Conservation (phyloP, 53 echinoderm and acorn worm genomes). For the Antedon mediterranea region DNA sequence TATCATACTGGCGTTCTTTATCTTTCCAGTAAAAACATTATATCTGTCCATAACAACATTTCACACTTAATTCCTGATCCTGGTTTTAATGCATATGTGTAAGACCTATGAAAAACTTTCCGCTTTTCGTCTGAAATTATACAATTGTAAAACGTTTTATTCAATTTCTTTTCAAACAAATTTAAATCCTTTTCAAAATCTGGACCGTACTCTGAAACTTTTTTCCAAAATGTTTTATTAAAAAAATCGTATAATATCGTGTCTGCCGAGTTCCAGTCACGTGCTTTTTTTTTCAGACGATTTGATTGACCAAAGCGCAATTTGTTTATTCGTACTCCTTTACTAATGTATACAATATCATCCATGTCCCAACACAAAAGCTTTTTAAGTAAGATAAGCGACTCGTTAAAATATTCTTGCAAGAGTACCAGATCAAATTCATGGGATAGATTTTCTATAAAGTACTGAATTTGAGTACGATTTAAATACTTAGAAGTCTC, state of each 20-base stretch:
- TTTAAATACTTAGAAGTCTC: slow-evolving; percentile 5
- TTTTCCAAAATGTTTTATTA: slow-evolving; percentile 33
- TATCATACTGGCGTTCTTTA: too few relatives aligned
- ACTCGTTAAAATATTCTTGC: slow-evolving; percentile 43
- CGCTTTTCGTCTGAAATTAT: too few relatives aligned
- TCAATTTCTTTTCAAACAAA: slow-evolving; percentile 17
- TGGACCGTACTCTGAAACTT: slow-evolving; percentile 28
- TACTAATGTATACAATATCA: slow-evolving; percentile 27
- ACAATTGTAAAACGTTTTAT: slow-evolving; percentile 30
- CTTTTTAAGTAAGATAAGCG: slow-evolving; percentile 26
- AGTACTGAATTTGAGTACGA: background rate
- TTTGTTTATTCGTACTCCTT: background rate
- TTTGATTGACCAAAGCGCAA: background rate
- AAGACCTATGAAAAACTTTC: too few relatives aligned
- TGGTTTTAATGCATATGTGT: too few relatives aligned
- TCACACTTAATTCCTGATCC: too few relatives aligned
- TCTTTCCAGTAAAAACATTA: too few relatives aligned
- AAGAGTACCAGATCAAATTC: slow-evolving; percentile 33
- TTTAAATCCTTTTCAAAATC: slow-evolving; percentile 19
- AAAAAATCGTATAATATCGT: slow-evolving; percentile 35
- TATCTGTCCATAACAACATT: too few relatives aligned
- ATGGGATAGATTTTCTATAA: slow-evolving; percentile 5
- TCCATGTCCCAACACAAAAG: slow-evolving; percentile 30
- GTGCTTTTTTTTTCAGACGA: background rate
- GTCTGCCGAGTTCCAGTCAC: slow-evolving; percentile 29